phyloP scores from a whole-genome alignment of 2,888 invertebrate genomes.

The Spatulosminthurus flaviceps region DNA sequence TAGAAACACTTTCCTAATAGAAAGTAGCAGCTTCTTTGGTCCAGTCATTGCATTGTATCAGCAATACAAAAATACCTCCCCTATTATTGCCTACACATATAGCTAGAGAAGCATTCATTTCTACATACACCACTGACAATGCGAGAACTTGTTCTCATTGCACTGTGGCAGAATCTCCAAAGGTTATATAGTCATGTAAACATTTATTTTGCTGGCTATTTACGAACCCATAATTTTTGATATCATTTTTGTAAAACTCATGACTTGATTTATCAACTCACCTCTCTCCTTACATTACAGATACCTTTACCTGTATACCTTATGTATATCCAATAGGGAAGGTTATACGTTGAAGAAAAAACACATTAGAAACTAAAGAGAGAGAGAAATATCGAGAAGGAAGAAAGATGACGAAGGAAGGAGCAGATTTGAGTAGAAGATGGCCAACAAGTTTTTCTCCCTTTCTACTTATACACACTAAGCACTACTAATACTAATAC shows the following conservation, averaged over 20 bases:
- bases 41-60: no score
- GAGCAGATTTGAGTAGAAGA: neutral
- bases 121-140: no score
- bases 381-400: neutral
- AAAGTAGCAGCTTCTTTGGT: no score
- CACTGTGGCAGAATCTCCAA: neutral
- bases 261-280: neutral
- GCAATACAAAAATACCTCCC: no score
- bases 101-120: no score
- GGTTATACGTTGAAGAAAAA: slow-evolving; percentile 6
- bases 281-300: no score
- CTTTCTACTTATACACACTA: neutral
- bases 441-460: neutral
- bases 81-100: no score
- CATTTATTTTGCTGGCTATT: neutral
- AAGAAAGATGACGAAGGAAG: slow-evolving; percentile 19
- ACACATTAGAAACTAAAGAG: neutral
- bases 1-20: no score
- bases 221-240: slow-evolving; percentile 10
- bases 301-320: no score
- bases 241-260: slow-evolving; percentile 8
- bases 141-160: no score
- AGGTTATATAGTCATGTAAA: neutral
- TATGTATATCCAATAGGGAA: neutral
- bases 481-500: no score